phyloP scores from a whole-genome alignment of 2,113 vertebrate species.

The Platichthys flesus region DNA sequence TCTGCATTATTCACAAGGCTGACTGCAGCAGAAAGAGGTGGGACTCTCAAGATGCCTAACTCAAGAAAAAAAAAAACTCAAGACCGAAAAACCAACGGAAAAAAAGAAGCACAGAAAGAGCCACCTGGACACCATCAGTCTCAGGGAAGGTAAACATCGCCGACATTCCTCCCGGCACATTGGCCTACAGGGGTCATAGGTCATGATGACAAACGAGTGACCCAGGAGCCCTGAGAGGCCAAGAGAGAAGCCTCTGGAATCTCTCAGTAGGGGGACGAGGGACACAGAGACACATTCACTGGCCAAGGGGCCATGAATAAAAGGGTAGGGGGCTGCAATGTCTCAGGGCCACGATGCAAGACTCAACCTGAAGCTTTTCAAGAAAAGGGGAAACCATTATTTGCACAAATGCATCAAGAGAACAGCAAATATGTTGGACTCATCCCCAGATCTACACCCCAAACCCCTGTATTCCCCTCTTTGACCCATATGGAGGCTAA shows the following conservation, averaged over 20 bases:
- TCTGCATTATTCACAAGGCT: slow-evolving; percentile 47
- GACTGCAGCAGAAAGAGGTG: slow-evolving; percentile 31
- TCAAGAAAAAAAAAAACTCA: slow-evolving; percentile 54
- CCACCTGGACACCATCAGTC: slow-evolving; percentile 99
- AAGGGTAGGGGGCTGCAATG: slow-evolving; percentile 15
- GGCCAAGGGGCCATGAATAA: slow-evolving; percentile 26
- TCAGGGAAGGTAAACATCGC: slow-evolving; percentile 95
- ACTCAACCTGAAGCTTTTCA: slow-evolving; percentile 37
- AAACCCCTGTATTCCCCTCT: not conserved
- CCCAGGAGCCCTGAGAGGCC: slow-evolving; percentile 87
- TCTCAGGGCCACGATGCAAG: slow-evolving; percentile 29
- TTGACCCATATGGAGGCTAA: not conserved
- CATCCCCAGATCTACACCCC: not conserved
- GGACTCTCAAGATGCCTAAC: slow-evolving; percentile 20
- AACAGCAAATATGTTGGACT: not conserved
- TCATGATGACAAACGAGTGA: slow-evolving; percentile 93
- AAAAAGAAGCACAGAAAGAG: slow-evolving; percentile 57
- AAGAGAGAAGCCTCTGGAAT: slow-evolving; percentile 93
- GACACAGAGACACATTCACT: slow-evolving; percentile 85
- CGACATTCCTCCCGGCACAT: slow-evolving; percentile 93
- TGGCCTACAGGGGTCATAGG: slow-evolving; percentile 95
- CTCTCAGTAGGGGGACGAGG: slow-evolving; percentile 86
- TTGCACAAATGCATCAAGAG: slow-evolving; percentile 19
- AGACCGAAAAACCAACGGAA: slow-evolving; percentile 62
- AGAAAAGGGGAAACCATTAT: slow-evolving; percentile 18